phyloP scores from a whole-genome alignment of 2,797 vertebrate genomes.

The Xiphophorus birchmanni region DNA sequence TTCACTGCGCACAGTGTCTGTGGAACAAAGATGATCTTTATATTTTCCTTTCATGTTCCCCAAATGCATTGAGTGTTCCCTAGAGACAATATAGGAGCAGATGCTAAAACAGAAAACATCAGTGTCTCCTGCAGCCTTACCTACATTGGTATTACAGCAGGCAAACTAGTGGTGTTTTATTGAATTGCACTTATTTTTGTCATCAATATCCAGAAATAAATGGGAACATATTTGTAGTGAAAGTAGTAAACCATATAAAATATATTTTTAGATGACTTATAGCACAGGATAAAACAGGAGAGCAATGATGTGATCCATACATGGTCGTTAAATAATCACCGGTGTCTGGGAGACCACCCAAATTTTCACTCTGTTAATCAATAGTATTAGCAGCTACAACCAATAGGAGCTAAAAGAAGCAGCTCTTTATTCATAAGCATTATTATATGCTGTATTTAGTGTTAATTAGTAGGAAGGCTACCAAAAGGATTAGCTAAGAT shows the following conservation, averaged over 20 bases:
- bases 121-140: background rate
- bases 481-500: background rate
- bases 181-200: background rate
- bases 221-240: background rate
- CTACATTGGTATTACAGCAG: background rate
- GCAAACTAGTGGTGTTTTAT: background rate
- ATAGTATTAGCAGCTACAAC: background rate
- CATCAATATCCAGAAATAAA: background rate
- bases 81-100: conserved; percentile 4
- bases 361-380: background rate
- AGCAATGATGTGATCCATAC: background rate
- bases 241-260: background rate
- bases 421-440: background rate
- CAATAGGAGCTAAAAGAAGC: background rate
- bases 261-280: background rate
- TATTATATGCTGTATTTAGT: background rate
- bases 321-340: background rate
- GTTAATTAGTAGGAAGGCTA: background rate
- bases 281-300: background rate
- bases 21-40: background rate
- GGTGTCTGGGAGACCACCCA: background rate
- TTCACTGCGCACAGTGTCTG: background rate
- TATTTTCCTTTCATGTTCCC: conserved; percentile 6
- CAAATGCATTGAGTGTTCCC: conserved; percentile 2
- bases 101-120: conserved; percentile 17